Conservation (phyloP, 2,888 invertebrate species). For the Lithophane ornitopus region DNA sequence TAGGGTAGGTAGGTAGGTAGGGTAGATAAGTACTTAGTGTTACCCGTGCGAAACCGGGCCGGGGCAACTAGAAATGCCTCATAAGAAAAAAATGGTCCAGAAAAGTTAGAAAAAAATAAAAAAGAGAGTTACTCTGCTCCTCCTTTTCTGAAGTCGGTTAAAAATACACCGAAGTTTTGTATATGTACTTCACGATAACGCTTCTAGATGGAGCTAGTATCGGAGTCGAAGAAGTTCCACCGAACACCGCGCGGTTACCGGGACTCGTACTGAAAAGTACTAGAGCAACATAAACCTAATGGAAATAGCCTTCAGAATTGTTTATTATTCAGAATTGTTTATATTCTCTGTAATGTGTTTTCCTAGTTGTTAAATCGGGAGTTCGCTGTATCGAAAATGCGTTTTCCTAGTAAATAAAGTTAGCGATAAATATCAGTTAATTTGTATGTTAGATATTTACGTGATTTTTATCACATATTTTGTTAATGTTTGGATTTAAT, state of each 20-base stretch:
- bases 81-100: too few species aligned
- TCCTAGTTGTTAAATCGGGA: background rate
- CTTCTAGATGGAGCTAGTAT: background rate
- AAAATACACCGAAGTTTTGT: background rate
- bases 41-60: too few species aligned
- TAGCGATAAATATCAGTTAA: background rate
- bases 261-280: background rate
- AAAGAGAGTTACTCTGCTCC: too few species aligned
- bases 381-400: constrained; percentile 1
- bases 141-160: too few species aligned
- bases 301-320: background rate
- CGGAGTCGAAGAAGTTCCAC: background rate
- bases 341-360: background rate
- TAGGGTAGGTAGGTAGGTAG: too few species aligned
- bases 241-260: background rate
- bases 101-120: too few species aligned
- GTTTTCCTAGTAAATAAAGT: background rate
- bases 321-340: background rate
- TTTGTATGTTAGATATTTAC: background rate
- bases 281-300: background rate
- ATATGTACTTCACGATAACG: background rate
- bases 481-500: background rate
- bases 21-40: too few species aligned
- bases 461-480: background rate
- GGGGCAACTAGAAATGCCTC: too few species aligned